A percentile compares a stretch with the other conserved stretches of the same genome.
These are phyloP conservation scores for Chaetodon trifasciatus DNA, from an alignment of 2,797 vertebrate species.

Conservation along the genomic window DNA sequence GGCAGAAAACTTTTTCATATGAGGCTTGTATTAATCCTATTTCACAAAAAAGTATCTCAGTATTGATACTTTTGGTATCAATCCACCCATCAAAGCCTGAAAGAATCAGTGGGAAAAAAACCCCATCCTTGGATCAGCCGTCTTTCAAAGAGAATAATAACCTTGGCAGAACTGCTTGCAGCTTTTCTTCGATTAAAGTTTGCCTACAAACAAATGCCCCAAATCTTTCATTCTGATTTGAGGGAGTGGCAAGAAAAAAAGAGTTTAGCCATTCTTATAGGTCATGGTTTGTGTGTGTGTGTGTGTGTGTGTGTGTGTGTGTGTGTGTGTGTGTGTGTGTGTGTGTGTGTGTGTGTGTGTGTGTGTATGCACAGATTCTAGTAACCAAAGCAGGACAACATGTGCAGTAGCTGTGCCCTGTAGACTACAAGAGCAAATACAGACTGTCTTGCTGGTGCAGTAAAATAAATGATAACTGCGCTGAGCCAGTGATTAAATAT, in stretches of 20 bases:
- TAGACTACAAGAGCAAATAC: background rate
- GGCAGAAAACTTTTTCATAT: no score
- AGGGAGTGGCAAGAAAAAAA: background rate
- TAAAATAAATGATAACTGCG: background rate
- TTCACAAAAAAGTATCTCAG: background rate
- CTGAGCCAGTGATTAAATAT: background rate
- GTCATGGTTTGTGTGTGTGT: background rate
- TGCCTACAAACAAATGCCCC: background rate
- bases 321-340: no score
- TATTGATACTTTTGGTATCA: background rate
- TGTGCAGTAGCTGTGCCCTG: background rate
- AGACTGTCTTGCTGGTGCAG: background rate
- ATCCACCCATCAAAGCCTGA: background rate
- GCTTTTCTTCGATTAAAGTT: background rate
- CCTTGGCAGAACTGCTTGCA: background rate
- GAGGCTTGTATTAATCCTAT: background rate
- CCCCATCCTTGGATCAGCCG: background rate
- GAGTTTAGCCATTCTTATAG: no score
- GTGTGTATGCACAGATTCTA: background rate
- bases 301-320: no score
- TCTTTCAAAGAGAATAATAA: constrained; percentile 10
- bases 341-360: no score
- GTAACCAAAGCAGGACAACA: background rate
- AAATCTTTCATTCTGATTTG: background rate
- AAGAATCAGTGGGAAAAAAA: background rate